Conservation (phyloP, 2,888 invertebrate genomes). For the Dioctria rufipes region DNA sequence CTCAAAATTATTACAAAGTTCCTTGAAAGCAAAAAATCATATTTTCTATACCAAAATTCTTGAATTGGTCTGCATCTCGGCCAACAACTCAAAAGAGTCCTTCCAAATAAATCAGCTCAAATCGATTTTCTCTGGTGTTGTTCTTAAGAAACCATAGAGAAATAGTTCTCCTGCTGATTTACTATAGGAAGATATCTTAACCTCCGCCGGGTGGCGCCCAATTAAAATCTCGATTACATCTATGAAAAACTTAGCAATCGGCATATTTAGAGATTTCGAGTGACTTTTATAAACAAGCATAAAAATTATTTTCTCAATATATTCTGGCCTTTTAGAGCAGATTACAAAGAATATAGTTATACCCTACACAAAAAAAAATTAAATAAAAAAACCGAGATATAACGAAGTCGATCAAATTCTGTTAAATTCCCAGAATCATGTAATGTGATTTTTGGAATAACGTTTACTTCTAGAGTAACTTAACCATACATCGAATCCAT, state of each 20-base stretch:
- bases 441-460: too few relatives aligned
- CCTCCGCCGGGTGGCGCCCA: too few relatives aligned
- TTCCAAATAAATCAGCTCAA: conserved; percentile 15
- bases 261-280: conserved; percentile 71
- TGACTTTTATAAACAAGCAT: conserved; percentile 74
- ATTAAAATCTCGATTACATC: not conserved
- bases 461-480: too few relatives aligned
- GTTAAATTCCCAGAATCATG: too few relatives aligned
- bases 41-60: not conserved
- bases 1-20: too few relatives aligned
- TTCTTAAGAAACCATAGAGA: not conserved
- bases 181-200: too few relatives aligned
- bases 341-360: conserved; percentile 75
- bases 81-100: conserved; percentile 17
- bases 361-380: conserved; percentile 73
- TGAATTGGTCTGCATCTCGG: conserved; percentile 17
- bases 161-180: not conserved
- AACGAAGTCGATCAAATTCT: too few relatives aligned
- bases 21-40: not conserved
- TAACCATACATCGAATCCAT: too few relatives aligned
- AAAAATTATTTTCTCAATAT: conserved; percentile 73
- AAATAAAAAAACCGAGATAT: too few relatives aligned
- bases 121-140: conserved; percentile 8
- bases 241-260: not conserved
- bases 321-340: conserved; percentile 73